Percentiles rank a stretch among this genome's conserved stretches.
Conservation (phyloP, 53 echinoderm and acorn worm genomes). For the Paelopatides confundens region DNA sequence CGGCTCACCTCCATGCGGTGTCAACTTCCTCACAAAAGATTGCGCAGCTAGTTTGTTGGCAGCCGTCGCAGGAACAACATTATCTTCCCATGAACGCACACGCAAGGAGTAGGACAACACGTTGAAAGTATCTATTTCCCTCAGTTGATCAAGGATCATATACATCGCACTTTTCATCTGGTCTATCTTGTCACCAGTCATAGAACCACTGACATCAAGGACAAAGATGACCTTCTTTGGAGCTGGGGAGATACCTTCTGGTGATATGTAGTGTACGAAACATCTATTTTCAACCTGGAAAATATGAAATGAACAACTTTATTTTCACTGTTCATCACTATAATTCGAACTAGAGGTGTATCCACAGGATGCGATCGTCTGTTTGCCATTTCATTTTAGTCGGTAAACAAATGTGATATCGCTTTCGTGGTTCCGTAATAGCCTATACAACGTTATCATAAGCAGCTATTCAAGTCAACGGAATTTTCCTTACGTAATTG, state of each 20-base stretch:
- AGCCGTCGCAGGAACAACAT: slow-evolving; percentile 16
- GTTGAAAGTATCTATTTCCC: slow-evolving; percentile 67
- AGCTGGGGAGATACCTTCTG: slow-evolving; percentile 70
- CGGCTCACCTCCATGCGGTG: slow-evolving; percentile 47
- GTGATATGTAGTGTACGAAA: slow-evolving; percentile 94
- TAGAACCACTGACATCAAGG: slow-evolving; percentile 89
- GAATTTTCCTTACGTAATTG: no score
- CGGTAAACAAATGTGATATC: no score
- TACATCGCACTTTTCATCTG: slow-evolving; percentile 79
- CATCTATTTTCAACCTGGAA: slow-evolving; percentile 86
- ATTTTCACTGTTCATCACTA: no score
- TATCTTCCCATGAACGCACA: slow-evolving; percentile 9
- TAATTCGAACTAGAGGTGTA: no score
- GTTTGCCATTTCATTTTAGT: no score
- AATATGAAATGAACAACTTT: no score
- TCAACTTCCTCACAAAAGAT: background rate
- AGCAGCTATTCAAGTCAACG: no score
- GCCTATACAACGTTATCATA: no score
- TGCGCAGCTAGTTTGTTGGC: slow-evolving; percentile 28
- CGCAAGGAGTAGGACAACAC: slow-evolving; percentile 33
- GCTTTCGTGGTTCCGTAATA: no score
- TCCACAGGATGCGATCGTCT: no score
- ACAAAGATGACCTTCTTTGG: slow-evolving; percentile 88
- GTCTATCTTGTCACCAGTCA: slow-evolving; percentile 69
- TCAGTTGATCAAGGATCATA: slow-evolving; percentile 76